Evolutionary conservation across 2,797 vertebrate genomes (phyloP), one percentile per base, ranked within the genome.

Genomic region (Malacoctenus gilli): DNA sequence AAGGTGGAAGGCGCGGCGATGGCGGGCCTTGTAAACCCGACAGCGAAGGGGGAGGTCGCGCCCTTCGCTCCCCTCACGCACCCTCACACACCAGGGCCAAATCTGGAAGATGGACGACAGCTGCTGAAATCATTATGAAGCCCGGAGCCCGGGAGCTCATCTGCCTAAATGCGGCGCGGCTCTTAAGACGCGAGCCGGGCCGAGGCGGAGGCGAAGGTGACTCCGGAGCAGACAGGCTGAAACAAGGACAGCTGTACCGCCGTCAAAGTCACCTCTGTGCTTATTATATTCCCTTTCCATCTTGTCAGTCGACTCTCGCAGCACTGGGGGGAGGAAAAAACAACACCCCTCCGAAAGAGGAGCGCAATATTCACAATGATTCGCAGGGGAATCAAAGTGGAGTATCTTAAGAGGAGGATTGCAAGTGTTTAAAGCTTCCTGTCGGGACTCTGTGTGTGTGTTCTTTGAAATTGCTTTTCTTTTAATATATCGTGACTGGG

Each of bases 241-340:
- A 72, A 77, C 75, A 65, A 75, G 59, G 80, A 71, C 64, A 73
- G 56, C 59, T 70, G 68, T 63, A 52, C 63, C 64, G 21, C 31
- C 68, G 48, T 70, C 72, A 82, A 82, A 83, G 79, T 82, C 75
- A 84, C 82, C 79, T 72, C 58, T 69, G 52, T 32, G 30, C 54
- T 72, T 56, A 71, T 77, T 74, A 77, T 22, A 46, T 52, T 36
- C 28, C 20, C 40, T 40, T 11, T 66, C 40, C 32, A 32, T 63
- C 57, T 51, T 41, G 41, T 55, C 49, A 56, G 38, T 68, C 54
- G 59, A 69, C 71, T 76, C 62, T 59, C 54, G 54, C 15, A 38
- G 47, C 54, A 64, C 21, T 75, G n/a, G n/a, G n/a, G n/a, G n/a
- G n/a, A n/a, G n/a, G 48, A 59, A 68, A 69, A 54, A 35, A 58